Percentiles rank a stretch among this genome's conserved stretches.
Conservation (phyloP, 2,888 invertebrate species). For the Carcina quercana region DNA sequence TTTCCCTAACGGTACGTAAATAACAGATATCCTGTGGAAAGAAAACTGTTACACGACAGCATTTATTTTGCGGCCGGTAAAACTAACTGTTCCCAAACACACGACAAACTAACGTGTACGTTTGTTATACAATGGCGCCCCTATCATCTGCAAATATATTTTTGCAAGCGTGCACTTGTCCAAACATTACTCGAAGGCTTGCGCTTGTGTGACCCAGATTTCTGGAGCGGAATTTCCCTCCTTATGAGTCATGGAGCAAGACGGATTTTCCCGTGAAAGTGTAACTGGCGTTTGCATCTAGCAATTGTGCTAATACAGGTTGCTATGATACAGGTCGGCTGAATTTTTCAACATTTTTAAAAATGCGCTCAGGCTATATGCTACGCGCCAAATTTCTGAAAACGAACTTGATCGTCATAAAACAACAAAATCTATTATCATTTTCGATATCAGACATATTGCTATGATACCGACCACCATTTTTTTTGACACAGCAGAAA, state of each 20-base stretch:
- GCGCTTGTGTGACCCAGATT: constrained; percentile 32
- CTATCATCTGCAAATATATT: neutral
- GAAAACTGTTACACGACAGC: constrained; percentile 1
- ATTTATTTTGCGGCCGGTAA: too few relatives aligned
- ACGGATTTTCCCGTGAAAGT: constrained; percentile 13
- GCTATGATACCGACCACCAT: too few relatives aligned
- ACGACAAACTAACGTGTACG: neutral
- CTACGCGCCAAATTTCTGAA: too few relatives aligned
- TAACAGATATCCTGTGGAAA: constrained; percentile 4
- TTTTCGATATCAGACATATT: too few relatives aligned
- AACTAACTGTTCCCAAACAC: neutral
- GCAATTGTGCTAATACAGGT: too few relatives aligned
- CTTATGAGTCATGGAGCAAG: constrained; percentile 15
- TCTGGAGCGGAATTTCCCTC: constrained; percentile 14
- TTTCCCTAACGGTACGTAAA: constrained; percentile 6
- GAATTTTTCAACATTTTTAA: too few relatives aligned
- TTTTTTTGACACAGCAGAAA: too few relatives aligned
- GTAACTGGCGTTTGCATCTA: too few relatives aligned
- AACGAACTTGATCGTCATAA: too few relatives aligned
- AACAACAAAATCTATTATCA: too few relatives aligned
- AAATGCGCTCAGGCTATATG: too few relatives aligned
- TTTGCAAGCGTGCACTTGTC: constrained; percentile 34
- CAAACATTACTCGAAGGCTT: constrained; percentile 34
- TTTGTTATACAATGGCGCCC: constrained; percentile 2
- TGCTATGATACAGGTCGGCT: too few relatives aligned